Evolutionary conservation across 2,113 vertebrate genomes (phyloP), one percentile per base, ranked within the genome.

Genomic region (Gnathochromis pfefferi): DNA sequence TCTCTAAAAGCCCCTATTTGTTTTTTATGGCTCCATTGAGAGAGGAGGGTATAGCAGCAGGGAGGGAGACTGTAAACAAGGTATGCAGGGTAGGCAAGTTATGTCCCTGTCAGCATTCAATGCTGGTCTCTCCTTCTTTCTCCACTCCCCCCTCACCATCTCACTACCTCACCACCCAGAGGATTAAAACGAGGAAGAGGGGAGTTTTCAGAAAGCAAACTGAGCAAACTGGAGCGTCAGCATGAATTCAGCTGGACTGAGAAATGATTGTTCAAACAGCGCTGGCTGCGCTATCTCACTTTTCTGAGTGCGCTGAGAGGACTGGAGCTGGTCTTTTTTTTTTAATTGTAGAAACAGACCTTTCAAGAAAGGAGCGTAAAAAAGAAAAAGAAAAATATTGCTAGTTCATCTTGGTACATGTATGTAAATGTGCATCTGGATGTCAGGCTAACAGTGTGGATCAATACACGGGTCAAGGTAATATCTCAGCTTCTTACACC

Each of bases 1-100:
- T 96, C 95, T 97, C 95, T 96, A 96, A 96, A 96, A 97, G 96
- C 95, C 92, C 92, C 92, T 93, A 95, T 96, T 96, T 96, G 96
- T 95, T 96, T 96, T 96, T 96, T 96, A 96, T 95, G 93, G 94
- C 95, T 95, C 96, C 93, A 91, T 91, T 90, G 96, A 96, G 95
- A 92, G 93, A 70, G 89, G 81, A 81, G 82, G 88, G 89, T 88
- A 92, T 73, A 88, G 94, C 87, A 84, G 92, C 88, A 87, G 87
- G 81, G 89, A 91, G 88, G 88, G 84, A 89, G 94, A 94, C 95
- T 94, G 95, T 96, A 96, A 96, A 96, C 95, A 96, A 96, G 94
- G 93, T 92, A 94, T 92, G 91, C 89, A 92, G 92, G 90, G 86
- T 94, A 87, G 87, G 91, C 86, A 91, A 95, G 94, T 96, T 95